Base-by-base conservation (phyloP, 2,113 vertebrate genomes). In the Nasalis larvatus region DNA sequence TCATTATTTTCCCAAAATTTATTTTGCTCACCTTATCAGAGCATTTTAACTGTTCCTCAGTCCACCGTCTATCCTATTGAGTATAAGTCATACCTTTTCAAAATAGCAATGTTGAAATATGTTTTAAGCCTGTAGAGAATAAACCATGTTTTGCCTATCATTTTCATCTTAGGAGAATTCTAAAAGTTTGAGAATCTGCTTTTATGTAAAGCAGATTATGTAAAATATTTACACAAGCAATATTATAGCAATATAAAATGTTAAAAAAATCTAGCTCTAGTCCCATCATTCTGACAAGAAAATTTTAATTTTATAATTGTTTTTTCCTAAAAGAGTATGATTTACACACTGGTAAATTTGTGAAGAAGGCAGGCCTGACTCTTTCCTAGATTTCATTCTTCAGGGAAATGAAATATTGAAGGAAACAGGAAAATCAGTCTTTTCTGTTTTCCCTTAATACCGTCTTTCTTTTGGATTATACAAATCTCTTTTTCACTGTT, bases 1-100 rank as follows among this genome's bases (percentile, higher is more conserved):
- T 96, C 45, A 93, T 86, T 94, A 45, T 93, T 94, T n/a, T 91
- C 21, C n/a, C 47, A 45, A 68, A 86, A 95, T 82, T 1, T 87
- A 37, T 87, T 97, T 93, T 83, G 32, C 13, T 92, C 40, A 76
- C 13, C 8, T 20, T 95, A 78, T 89, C 42, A 81, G 20, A 84
- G 77, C 12, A 4, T 56, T 86, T 80, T 69, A 95, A 94, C 58
- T 89, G 45, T 85, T 56, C 6, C 12, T 88, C n/a, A 35, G 45
- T 91, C 58, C 14, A 95, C 37, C 56, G 49, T 90, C 16, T 83
- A 27, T 45, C 60, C 32, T 94, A 86, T 85, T 91, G 93, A 60
- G 52, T 37, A 18, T 73, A 60, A 95, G 8, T 76, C 78, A 89
- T 81, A 4, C 30, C 11, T 87, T 91, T 82, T 91, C 23, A 54